These are phyloP conservation scores for Chamaea fasciata DNA, from an alignment of 2,113 vertebrate genomes.

Conservation along the genomic window DNA sequence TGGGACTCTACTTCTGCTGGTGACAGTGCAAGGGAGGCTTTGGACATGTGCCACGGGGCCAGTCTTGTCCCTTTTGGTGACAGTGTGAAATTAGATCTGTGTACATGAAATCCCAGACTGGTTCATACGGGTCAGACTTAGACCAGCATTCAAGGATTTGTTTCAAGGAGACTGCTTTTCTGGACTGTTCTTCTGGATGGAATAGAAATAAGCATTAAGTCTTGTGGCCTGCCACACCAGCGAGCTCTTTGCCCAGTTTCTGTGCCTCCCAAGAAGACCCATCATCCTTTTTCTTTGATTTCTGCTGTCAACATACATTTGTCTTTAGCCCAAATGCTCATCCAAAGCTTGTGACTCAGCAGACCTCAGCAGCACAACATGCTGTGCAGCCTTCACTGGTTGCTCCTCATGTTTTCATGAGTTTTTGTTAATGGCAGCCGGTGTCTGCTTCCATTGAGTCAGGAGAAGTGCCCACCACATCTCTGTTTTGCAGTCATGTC, in stretches of 20 bases:
- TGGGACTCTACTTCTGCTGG: background rate
- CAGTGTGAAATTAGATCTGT: conserved; percentile 7
- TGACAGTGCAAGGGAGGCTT: background rate
- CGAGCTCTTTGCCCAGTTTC: background rate
- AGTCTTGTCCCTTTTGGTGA: background rate
- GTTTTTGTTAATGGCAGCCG: background rate
- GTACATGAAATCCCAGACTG: background rate
- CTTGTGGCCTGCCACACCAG: background rate
- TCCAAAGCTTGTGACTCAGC: background rate
- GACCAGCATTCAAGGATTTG: background rate
- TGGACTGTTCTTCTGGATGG: background rate
- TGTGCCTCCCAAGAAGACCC: background rate
- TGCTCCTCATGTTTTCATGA: background rate
- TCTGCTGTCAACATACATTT: background rate
- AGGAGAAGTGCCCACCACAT: background rate
- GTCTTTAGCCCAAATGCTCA: background rate
- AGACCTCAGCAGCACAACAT: background rate
- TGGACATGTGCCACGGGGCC: background rate
- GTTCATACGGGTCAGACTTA: background rate
- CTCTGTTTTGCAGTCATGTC: background rate
- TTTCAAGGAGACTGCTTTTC: conserved; percentile 7
- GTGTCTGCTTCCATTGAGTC: background rate
- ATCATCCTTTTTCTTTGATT: background rate
- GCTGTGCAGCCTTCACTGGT: background rate
- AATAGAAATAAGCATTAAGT: background rate